These are phyloP conservation scores for Tachyglossus aculeatus DNA, from an alignment of 2,797 vertebrate species.

Conservation along the genomic window DNA sequence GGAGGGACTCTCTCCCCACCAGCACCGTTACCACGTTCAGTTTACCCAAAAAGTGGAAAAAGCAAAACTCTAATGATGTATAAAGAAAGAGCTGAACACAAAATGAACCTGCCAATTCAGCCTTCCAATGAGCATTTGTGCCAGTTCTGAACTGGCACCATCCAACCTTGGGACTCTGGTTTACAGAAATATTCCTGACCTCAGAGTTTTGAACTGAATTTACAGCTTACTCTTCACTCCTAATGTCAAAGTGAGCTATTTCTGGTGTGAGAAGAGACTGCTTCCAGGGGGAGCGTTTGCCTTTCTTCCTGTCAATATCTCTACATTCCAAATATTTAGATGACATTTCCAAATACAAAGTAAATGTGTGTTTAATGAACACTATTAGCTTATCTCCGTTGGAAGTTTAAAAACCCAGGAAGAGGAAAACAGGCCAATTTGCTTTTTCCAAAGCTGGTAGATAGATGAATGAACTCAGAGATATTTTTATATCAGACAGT, in stretches of 20 bases:
- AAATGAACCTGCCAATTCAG: too few relatives aligned
- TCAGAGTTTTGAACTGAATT: slow-evolving; percentile 16
- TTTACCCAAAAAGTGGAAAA: too few relatives aligned
- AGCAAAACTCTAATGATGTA: too few relatives aligned
- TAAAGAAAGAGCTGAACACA: too few relatives aligned
- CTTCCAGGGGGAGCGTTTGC: background rate
- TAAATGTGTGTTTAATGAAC: slow-evolving; percentile 2
- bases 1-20: too few relatives aligned
- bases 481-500: background rate
- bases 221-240: slow-evolving; percentile 14
- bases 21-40: too few relatives aligned
- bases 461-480: slow-evolving; percentile 10
- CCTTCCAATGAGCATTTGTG: too few relatives aligned
- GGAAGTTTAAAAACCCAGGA: background rate
- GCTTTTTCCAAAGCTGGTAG: background rate
- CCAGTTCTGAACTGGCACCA: background rate
- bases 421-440: slow-evolving; percentile 4
- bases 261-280: background rate
- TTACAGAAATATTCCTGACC: background rate
- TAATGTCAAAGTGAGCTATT: slow-evolving; percentile 20
- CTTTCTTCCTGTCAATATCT: background rate
- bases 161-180: background rate
- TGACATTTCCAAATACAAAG: slow-evolving; percentile 27
- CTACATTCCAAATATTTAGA: slow-evolving; percentile 40
- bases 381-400: background rate